A percentile compares a stretch with the other conserved stretches of the same genome.
These are phyloP conservation scores for Pempheris klunzingeri DNA, from an alignment of 2,797 vertebrate genomes.

Conservation along the genomic window DNA sequence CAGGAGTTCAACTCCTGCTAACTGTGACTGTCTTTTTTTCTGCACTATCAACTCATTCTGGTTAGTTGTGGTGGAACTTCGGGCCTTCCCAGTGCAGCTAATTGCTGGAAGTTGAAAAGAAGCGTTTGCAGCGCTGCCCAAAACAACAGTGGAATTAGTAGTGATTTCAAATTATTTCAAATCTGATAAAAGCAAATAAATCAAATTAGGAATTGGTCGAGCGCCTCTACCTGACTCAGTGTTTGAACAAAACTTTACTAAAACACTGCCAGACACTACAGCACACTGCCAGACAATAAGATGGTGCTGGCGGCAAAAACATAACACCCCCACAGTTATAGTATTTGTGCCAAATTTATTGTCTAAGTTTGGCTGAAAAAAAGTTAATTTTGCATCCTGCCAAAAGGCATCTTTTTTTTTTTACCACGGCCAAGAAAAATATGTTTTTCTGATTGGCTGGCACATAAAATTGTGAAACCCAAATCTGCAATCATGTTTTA, in stretches of 20 bases:
- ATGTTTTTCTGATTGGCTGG: not conserved
- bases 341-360: not conserved
- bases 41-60: not conserved
- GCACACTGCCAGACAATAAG: not conserved
- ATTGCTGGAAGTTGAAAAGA: not conserved
- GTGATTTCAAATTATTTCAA: too few species aligned
- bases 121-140: not conserved
- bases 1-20: not conserved
- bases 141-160: not conserved
- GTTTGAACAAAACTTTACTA: not conserved
- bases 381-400: not conserved
- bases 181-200: not conserved
- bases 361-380: not conserved
- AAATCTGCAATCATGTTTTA: too few species aligned
- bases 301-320: not conserved
- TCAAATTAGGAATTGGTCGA: not conserved
- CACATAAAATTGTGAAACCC: not conserved
- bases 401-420: not conserved
- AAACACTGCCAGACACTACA: too few species aligned
- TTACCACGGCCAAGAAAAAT: not conserved
- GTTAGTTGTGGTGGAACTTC: not conserved
- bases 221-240: not conserved
- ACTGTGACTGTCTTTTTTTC: too few species aligned
- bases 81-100: not conserved
- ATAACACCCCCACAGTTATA: not conserved